A percentile compares a stretch with the other conserved stretches of the same genome.
Conservation (phyloP, 2,113 vertebrate species). For the Leptobrachium ailaonicum region DNA sequence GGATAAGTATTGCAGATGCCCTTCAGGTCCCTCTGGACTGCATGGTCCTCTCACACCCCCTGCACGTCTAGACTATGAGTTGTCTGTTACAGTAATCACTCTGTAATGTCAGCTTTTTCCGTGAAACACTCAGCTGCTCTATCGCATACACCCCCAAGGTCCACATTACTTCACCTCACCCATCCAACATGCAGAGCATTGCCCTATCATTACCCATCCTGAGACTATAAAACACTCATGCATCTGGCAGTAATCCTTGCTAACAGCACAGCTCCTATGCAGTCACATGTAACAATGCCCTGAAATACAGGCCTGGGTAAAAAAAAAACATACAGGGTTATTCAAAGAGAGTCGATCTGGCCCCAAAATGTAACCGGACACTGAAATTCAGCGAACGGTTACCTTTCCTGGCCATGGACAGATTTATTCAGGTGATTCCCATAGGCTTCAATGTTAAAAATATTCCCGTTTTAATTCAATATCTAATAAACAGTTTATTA, state of each 20-base stretch:
- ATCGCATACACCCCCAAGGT: neutral
- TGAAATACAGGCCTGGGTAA: too few relatives aligned
- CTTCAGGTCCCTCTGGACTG: constrained; percentile 1
- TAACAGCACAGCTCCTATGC: neutral
- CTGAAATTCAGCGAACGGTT: too few relatives aligned
- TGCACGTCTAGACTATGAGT: neutral
- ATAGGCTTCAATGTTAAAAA: too few relatives aligned
- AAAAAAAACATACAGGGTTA: too few relatives aligned
- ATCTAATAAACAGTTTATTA: too few relatives aligned
- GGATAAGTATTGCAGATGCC: neutral
- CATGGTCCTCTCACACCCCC: neutral
- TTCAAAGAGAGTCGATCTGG: too few relatives aligned
- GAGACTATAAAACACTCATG: neutral
- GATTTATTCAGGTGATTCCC: too few relatives aligned
- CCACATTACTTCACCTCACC: neutral
- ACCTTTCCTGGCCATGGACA: too few relatives aligned
- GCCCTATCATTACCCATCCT: neutral
- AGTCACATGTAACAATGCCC: neutral
- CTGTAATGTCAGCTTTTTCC: constrained; percentile 20
- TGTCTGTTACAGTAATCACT: constrained; percentile 8
- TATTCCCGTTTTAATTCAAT: too few relatives aligned
- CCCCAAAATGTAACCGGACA: too few relatives aligned
- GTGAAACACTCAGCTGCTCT: constrained; percentile 13
- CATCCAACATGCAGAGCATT: neutral
- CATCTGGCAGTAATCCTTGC: neutral